Conservation (phyloP, 2,113 vertebrate species). For the Narcine bancroftii region DNA sequence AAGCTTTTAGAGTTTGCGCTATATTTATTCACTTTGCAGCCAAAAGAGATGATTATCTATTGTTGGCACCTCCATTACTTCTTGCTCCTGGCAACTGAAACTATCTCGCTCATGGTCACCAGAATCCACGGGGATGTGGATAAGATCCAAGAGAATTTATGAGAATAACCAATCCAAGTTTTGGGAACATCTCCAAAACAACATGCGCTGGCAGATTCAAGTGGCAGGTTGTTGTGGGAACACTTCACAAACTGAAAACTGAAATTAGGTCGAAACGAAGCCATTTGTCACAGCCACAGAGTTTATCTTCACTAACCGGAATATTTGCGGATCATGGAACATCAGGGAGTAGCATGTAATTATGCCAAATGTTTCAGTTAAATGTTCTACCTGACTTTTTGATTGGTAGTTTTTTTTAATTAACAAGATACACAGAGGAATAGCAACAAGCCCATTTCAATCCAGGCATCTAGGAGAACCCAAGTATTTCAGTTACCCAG, state of each 20-base stretch:
- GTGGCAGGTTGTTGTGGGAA: neutral
- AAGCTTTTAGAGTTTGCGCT: neutral
- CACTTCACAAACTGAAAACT: neutral
- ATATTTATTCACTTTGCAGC: neutral
- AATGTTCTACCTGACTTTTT: neutral
- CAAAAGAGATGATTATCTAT: neutral
- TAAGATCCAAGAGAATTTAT: neutral
- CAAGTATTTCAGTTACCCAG: neutral
- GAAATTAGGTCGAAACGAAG: neutral
- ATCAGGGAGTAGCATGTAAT: neutral
- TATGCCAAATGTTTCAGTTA: neutral
- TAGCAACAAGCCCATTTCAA: neutral
- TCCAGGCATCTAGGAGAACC: neutral
- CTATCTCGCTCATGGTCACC: neutral
- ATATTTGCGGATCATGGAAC: neutral
- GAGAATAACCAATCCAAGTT: conserved; percentile 1
- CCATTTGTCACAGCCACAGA: neutral
- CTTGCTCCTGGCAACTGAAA: too few species aligned
- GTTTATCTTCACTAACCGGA: neutral
- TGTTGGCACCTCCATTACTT: neutral
- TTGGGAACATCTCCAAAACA: neutral
- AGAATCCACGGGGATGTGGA: neutral
- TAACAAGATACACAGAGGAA: neutral
- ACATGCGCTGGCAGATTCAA: conserved; percentile 1
- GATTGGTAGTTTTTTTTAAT: neutral